These are phyloP conservation scores for Entomyzon cyanotis DNA, from an alignment of 2,113 vertebrate genomes.

Conservation along the genomic window DNA sequence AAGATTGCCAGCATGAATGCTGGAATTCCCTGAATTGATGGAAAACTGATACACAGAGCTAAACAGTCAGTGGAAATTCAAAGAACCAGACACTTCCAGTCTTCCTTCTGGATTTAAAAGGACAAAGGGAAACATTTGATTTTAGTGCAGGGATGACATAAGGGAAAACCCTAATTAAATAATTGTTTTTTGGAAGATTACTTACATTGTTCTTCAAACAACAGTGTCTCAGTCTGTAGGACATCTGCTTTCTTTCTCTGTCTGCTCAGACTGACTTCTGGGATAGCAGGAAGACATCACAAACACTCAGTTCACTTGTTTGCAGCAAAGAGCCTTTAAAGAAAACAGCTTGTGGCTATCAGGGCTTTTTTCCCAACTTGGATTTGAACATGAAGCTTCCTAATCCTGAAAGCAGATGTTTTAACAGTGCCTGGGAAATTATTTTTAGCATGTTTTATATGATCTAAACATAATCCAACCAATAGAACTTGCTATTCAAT, in stretches of 20 bases:
- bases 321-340: constrained; percentile 32
- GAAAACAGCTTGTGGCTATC: constrained; percentile 48
- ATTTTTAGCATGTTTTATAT: constrained; percentile 46
- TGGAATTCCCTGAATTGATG: neutral
- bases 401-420: constrained; percentile 70
- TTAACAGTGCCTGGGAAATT: constrained; percentile 20
- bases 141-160: constrained; percentile 1
- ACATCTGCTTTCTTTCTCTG: constrained; percentile 14
- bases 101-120: constrained; percentile 1
- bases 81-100: neutral
- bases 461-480: constrained; percentile 22
- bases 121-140: neutral
- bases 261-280: neutral
- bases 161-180: neutral
- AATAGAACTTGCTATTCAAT: neutral
- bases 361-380: neutral
- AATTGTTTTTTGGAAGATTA: neutral
- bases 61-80: neutral
- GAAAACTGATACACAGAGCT: neutral
- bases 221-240: neutral
- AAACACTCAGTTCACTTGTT: constrained; percentile 44
- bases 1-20: neutral
- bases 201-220: constrained; percentile 16
- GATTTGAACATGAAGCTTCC: constrained; percentile 33
- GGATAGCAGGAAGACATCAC: constrained; percentile 32